Evolutionary conservation across 1,140 invertebrate genomes (phyloP), one percentile per base, ranked within the genome.

Genomic region (Armadillidium nasatum): DNA sequence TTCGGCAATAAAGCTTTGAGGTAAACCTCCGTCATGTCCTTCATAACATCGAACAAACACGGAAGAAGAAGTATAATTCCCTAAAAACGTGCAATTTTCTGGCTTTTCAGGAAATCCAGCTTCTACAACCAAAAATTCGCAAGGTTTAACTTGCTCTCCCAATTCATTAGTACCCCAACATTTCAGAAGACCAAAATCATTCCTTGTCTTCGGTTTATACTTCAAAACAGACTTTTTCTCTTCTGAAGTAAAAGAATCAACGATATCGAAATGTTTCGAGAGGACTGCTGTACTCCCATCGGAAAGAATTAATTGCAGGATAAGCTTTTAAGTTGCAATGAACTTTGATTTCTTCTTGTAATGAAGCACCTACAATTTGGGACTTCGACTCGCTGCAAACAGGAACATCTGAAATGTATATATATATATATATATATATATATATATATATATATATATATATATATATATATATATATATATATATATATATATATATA

Each of bases 61-160:
- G 11, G 50, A 60, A 60, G 50, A 60, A 13, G 50, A 60, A 13
- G 50, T 60, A 19, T 60, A 60, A 60, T 60, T 60, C 2, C 11
- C 19, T 3, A 60, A 7, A 7, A 60, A 60, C 4, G 50, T 60
- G 50, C 94, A 96, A 85, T 95, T 95, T 79, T 92, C 88, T 50
- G 95, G 86, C 44, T 92, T 89, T 82, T 95, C 94, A 11, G 94
- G 94, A 43, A 91, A 90, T 81, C 93, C 93, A 90, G 87, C 79
- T 11, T 84, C 81, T 10, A 84, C 81, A 15, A 85, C 79, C 15
- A 79, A 74, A 77, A 83, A 85, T 19, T 80, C 74, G 68, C 85
- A 85, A 7, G 85, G 84, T 15, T 82, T 75, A 50, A 75, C 77
- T 66, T 84, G 83, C 45, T 75, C 74, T 13, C 85, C 85, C 10